These are phyloP conservation scores for Chaenodraco wilsoni DNA, from an alignment of 2,797 vertebrate species.

Conservation along the genomic window DNA sequence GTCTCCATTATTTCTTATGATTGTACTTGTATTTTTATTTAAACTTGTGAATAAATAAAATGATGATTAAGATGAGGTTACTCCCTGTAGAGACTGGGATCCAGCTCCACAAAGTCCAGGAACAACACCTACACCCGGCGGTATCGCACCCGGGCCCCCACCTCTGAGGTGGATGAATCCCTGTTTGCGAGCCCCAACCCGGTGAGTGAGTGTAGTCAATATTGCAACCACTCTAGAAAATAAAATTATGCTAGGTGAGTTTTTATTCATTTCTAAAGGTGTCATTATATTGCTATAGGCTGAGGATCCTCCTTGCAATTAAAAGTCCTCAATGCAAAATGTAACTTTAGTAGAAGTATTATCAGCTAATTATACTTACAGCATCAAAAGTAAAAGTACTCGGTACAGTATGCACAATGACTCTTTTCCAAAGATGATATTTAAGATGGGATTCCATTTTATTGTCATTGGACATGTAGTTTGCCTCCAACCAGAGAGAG, in stretches of 20 bases:
- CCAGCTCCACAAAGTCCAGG: slow-evolving; percentile 42
- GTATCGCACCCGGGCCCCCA: slow-evolving; percentile 82
- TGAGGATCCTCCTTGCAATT: background rate
- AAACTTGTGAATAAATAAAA: too few relatives aligned
- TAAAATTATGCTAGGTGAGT: background rate
- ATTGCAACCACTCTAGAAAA: background rate
- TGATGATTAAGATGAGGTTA: background rate
- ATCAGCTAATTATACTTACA: too few relatives aligned
- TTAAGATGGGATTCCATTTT: too few relatives aligned
- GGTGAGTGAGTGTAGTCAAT: slow-evolving; percentile 34
- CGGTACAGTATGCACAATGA: too few relatives aligned
- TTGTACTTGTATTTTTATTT: too few relatives aligned
- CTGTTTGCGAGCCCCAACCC: slow-evolving; percentile 81
- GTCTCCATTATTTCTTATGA: too few relatives aligned
- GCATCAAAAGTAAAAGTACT: too few relatives aligned
- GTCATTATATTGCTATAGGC: background rate
- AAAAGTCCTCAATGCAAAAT: too few relatives aligned
- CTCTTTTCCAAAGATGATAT: too few relatives aligned
- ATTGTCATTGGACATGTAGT: too few relatives aligned
- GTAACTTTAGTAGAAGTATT: too few relatives aligned
- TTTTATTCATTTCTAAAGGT: background rate
- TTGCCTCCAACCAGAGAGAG: too few relatives aligned
- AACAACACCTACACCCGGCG: slow-evolving; percentile 64
- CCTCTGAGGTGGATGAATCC: slow-evolving; percentile 86
- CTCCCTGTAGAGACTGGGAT: slow-evolving; percentile 69